These are phyloP conservation scores for Acanthopagrus latus DNA, from an alignment of 2,797 vertebrate species.

Conservation along the genomic window DNA sequence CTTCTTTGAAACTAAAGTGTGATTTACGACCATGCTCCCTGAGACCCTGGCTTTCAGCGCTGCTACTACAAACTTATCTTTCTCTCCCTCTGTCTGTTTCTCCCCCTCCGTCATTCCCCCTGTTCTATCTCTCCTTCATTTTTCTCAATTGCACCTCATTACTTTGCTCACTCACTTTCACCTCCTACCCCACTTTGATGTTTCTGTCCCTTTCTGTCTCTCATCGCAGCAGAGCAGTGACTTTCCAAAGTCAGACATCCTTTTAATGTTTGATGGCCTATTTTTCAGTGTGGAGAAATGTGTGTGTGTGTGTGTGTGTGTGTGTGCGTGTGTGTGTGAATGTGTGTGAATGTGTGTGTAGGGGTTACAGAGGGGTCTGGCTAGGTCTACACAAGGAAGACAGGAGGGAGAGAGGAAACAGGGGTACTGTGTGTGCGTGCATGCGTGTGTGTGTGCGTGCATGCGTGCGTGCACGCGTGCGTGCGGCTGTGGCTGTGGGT, in stretches of 20 bases:
- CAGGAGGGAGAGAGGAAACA: conserved; percentile 62
- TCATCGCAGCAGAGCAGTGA: conserved; percentile 52
- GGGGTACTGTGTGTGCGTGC: conserved; percentile 23
- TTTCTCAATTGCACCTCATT: conserved; percentile 78
- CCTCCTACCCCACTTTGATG: conserved; percentile 74
- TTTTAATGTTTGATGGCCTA: conserved; percentile 69
- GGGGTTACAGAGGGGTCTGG: conserved; percentile 50
- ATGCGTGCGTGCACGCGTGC: background rate
- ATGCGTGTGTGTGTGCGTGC: background rate
- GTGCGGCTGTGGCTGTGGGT: background rate
- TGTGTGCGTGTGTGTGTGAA: background rate
- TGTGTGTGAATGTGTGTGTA: conserved; percentile 27
- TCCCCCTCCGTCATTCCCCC: conserved; percentile 34
- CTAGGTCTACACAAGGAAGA: conserved; percentile 59
- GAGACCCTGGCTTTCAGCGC: conserved; percentile 76
- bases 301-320: conserved; percentile 34
- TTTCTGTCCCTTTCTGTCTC: conserved; percentile 56
- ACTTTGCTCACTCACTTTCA: conserved; percentile 76
- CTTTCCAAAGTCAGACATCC: conserved; percentile 62
- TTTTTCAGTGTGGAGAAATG: conserved; percentile 67
- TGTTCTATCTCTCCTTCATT: conserved; percentile 64
- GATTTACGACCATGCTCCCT: conserved; percentile 80
- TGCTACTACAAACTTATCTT: conserved; percentile 76
- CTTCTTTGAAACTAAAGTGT: conserved; percentile 84
- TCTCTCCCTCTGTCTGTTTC: conserved; percentile 34